Evolutionary conservation across 2,888 invertebrate species (phyloP).

Genomic region (Eurois occulta): DNA sequence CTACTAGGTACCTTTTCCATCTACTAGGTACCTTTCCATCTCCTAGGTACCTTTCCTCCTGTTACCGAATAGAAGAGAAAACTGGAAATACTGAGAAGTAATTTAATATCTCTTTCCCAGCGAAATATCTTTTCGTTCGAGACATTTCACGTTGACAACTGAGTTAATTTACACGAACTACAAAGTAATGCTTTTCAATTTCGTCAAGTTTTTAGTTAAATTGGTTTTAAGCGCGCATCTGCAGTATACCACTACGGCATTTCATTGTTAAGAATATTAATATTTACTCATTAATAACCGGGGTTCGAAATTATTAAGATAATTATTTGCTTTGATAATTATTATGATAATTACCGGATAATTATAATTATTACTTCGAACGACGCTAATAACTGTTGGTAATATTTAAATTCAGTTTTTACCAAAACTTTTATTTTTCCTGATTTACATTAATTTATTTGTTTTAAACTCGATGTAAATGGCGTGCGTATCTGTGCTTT

Average conservation of each 20-base stretch:
- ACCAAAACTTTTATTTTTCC: neutral
- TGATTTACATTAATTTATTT: neutral
- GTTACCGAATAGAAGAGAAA: conserved; percentile 14
- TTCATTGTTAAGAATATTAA: neutral
- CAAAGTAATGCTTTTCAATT: conserved; percentile 38
- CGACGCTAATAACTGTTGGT: neutral
- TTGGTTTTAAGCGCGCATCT: conserved; percentile 8
- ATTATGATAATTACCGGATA: no score
- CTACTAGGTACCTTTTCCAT: no score
- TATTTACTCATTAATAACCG: neutral
- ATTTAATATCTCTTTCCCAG: conserved; percentile 43
- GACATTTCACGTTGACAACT: conserved; percentile 41
- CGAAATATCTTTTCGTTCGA: conserved; percentile 41
- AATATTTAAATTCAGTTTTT: neutral
- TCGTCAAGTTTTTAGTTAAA: conserved; percentile 11
- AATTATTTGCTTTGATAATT: neutral
- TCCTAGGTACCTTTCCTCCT: neutral
- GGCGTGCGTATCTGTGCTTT: neutral
- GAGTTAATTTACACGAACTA: conserved; percentile 32
- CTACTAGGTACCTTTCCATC: neutral
- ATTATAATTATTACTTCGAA: neutral
- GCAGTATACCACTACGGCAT: neutral
- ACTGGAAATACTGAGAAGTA: conserved; percentile 33
- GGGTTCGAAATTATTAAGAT: neutral
- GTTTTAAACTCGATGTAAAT: neutral